Base-by-base conservation (phyloP, 2,888 invertebrate species). In the Hesperia comma region DNA sequence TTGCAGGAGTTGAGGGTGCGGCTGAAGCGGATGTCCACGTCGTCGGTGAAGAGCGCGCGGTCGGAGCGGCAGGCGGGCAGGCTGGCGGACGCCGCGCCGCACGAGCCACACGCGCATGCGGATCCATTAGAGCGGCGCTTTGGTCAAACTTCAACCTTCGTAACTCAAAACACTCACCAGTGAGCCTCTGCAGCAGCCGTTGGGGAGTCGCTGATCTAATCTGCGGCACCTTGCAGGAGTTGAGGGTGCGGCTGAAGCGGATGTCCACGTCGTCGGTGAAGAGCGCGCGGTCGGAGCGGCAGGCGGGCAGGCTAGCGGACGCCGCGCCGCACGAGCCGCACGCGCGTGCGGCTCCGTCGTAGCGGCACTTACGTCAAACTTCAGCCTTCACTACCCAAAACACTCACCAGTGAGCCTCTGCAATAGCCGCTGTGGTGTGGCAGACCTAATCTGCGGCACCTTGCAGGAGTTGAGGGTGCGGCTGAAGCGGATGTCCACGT, bases 221-320 rank as follows among this genome's bases (percentile, higher is more conserved):
- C 93, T 98, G 96, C 41, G 97, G 96, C 69, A 97, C 96, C 92
- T 98, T 98, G 90, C 98, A 98, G 0, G 98, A 98, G 88, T 98
- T 98, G 61, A 98, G 93, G 0, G 97, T 97, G 72, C 97, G 92
- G 75, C 96, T 96, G 88, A 97, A 98, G 68, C 97, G 94, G 68
- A 98, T 98, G 82, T 98, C 98, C 3, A 97, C 96, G 84, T 98
- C 98, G 81, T 98, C 98, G 72, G 97, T 96, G 92, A 97, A 98
- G 63, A 98, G 93, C 72, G 96, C 96, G 14, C 98, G 96, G 90
- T 98, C 98, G 71, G 92, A 87, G n/a, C n/a, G 84, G 79, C 97
- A 96, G 80, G n/a, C n/a, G n/a, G n/a, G 97, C 83, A 98, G 97
- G 77, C 91, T 88, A 56, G 93, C 91, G 0, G 93, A 92, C 0